phyloP scores from a whole-genome alignment of 1,140 invertebrate species.

The Tetramorium parvispinum region DNA sequence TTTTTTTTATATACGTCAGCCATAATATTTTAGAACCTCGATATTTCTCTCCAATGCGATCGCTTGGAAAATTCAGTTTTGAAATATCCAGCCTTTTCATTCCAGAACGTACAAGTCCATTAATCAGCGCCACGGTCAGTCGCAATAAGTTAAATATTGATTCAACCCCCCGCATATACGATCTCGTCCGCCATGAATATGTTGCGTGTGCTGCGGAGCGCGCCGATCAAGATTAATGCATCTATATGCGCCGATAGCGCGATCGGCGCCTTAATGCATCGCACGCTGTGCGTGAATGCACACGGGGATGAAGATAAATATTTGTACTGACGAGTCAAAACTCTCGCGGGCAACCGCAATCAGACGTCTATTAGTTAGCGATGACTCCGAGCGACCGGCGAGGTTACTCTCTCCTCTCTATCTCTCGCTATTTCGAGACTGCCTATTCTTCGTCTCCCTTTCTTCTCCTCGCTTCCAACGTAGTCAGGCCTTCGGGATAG shows the following conservation, averaged over 20 bases:
- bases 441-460: constrained; percentile 9
- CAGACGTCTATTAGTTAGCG: constrained; percentile 78
- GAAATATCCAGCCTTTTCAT: constrained; percentile 45
- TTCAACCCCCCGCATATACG: constrained; percentile 67
- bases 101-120: constrained; percentile 30
- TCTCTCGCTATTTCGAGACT: background rate
- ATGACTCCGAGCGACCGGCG: constrained; percentile 60
- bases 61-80: constrained; percentile 22
- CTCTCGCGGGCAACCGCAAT: constrained; percentile 75
- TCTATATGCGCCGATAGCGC: constrained; percentile 74
- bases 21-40: background rate
- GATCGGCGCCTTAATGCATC: constrained; percentile 74
- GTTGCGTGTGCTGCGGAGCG: constrained; percentile 59
- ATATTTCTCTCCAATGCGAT: constrained; percentile 7
- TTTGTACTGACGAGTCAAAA: constrained; percentile 82
- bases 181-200: constrained; percentile 73
- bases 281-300: constrained; percentile 73
- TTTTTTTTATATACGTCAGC: background rate
- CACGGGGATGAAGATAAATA: constrained; percentile 81
- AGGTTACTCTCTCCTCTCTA: constrained; percentile 9
- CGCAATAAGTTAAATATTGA: constrained; percentile 82
- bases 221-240: constrained; percentile 81
- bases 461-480: background rate
- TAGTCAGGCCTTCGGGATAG: background rate
- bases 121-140: constrained; percentile 72